These are phyloP conservation scores for Leptobrachium leishanense DNA, from an alignment of 2,113 vertebrate species.

Conservation along the genomic window DNA sequence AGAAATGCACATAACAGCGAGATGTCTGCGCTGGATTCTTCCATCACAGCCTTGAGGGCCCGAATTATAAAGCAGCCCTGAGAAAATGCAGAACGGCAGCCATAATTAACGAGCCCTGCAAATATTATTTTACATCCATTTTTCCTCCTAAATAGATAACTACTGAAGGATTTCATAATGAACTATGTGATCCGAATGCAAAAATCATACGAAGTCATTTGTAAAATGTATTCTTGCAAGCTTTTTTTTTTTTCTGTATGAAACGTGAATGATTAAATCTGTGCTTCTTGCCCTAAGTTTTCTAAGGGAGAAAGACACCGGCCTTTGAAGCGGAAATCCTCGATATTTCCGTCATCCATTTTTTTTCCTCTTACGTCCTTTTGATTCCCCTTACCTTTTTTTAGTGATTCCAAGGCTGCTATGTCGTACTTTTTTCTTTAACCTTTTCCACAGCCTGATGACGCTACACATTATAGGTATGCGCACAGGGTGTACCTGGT, in stretches of 20 bases:
- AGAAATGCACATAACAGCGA: background rate
- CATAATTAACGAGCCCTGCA: constrained; percentile 49
- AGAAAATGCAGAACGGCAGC: constrained; percentile 39
- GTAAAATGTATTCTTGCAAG: too few relatives aligned
- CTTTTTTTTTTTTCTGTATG: too few relatives aligned
- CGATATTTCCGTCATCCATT: background rate
- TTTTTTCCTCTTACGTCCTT: background rate
- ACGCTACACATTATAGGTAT: too few relatives aligned
- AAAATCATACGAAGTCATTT: constrained; percentile 20
- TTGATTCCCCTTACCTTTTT: background rate
- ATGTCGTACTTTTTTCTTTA: background rate
- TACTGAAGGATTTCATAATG: constrained; percentile 49
- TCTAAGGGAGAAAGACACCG: background rate
- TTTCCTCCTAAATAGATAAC: constrained; percentile 50
- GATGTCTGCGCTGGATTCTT: constrained; percentile 25
- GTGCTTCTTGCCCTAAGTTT: background rate
- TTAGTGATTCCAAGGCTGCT: background rate
- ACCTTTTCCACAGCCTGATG: too few relatives aligned
- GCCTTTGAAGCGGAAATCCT: constrained; percentile 20
- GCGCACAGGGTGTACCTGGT: too few relatives aligned
- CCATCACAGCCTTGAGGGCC: constrained; percentile 32
- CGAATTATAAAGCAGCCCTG: constrained; percentile 34
- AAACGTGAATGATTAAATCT: too few relatives aligned
- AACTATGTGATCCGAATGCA: constrained; percentile 46
- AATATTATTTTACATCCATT: constrained; percentile 50